Evolutionary conservation across 2,797 vertebrate species (phyloP), one percentile per base, ranked within the genome.

Genomic region (Tolypeutes matacus): DNA sequence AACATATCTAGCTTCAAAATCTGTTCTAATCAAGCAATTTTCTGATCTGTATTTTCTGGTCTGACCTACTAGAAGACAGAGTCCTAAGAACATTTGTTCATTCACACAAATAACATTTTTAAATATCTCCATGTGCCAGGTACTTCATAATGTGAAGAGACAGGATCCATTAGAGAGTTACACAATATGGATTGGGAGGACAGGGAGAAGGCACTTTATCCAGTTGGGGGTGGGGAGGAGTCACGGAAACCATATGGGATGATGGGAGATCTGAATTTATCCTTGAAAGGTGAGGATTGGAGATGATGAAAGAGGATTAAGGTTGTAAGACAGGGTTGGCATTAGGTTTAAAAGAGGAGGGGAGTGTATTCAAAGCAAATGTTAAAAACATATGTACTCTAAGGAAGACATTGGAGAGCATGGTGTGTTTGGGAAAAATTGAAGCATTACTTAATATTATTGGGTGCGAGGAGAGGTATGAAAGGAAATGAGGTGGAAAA

Each of bases 401-500:
- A 6, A 77, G 77, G 5, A 64, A 73, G 51, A 60, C 13, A 3
- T 1, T 75, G 3, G 49, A 76, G 2, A 42, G 12, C 11, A 46
- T 9, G 39, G 14, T 56, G n/a, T n/a, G 27, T 73, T 76, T 64
- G 62, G 67, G 60, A 17, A 53, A 76, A 58, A 53, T 3, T 75
- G 56, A 49, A 72, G 64, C 25, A 5, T 67, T 62, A 14, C 12
- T n/a, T 83, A 27, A 77, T 73, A 86, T 46, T 27, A 34, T 18
- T 81, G 67, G n/a, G 2, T 36, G 4, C 39, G 39, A 78, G 67
- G 31, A 27, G 36, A 58, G n/a, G 3, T 31, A 56, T 73, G 29
- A 46, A 70, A 87, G n/a, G 62, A 90, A 77, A 85, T 80, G 67
- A 87, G 56, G 20, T 36, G 5, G 93, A 64, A 75, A 91, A 53